Conservation (phyloP, 2,113 vertebrate species). For the Mastomys natalensis region DNA sequence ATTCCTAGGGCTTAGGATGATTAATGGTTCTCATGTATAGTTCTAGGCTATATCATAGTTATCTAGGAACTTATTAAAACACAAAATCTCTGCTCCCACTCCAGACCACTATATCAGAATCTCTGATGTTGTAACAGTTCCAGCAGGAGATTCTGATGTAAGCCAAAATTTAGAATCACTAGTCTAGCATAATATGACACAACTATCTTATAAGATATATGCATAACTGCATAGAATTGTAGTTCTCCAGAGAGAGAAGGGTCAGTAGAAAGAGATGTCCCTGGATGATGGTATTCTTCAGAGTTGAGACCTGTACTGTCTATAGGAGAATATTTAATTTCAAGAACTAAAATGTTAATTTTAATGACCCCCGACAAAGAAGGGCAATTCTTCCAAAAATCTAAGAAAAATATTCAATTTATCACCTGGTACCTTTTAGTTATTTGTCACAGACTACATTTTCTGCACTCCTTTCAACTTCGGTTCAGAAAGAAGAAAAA, state of each 20-base stretch:
- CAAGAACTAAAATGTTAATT: constrained; percentile 8
- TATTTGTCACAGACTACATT: constrained; percentile 23
- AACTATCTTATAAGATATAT: background rate
- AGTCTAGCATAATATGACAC: background rate
- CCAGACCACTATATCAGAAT: background rate
- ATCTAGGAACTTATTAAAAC: background rate
- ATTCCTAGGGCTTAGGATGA: background rate
- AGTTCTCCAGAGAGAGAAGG: background rate
- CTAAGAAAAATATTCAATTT: background rate
- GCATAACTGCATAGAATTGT: background rate
- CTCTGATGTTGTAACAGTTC: background rate
- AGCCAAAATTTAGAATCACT: constrained; percentile 14
- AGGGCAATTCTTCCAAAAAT: background rate
- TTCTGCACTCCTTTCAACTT: background rate
- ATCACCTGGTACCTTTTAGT: background rate
- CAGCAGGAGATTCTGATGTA: background rate
- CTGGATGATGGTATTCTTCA: background rate
- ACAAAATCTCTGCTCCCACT: background rate
- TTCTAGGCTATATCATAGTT: background rate
- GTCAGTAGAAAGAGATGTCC: background rate
- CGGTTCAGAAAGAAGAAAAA: background rate
- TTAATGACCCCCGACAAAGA: constrained; percentile 8
- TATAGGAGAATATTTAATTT: background rate
- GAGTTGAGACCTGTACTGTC: background rate
- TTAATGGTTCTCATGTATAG: background rate